These are phyloP conservation scores for Tetheella fluctuosa DNA, from an alignment of 2,888 invertebrate species.

Conservation along the genomic window DNA sequence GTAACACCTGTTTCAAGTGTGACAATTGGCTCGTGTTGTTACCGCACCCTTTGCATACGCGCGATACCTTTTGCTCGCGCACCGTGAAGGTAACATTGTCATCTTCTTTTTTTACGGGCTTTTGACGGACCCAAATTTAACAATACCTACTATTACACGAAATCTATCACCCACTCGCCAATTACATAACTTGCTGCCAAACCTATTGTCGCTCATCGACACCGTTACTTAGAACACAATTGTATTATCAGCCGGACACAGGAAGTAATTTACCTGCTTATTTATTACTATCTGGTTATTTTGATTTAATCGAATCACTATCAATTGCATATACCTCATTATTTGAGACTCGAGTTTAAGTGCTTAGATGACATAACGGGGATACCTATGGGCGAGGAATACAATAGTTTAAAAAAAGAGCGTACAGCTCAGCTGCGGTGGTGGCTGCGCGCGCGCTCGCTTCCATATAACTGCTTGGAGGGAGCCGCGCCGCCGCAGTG, in stretches of 20 bases:
- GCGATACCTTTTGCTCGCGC: not conserved
- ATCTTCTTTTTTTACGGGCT: constrained; percentile 30
- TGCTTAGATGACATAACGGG: constrained; percentile 55
- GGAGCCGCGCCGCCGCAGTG: constrained; percentile 67
- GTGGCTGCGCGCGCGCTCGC: constrained; percentile 44
- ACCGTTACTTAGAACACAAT: constrained; percentile 30
- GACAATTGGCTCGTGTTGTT: constrained; percentile 14
- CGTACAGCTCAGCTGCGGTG: constrained; percentile 28
- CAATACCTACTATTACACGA: constrained; percentile 16
- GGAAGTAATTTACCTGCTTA: constrained; percentile 51
- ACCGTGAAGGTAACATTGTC: not conserved
- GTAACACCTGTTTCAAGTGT: constrained; percentile 22
- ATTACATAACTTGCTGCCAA: constrained; percentile 42
- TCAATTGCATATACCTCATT: constrained; percentile 1
- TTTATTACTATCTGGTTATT: constrained; percentile 6
- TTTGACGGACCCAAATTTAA: constrained; percentile 4
- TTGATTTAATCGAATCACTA: constrained; percentile 17
- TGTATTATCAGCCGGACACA: constrained; percentile 24
- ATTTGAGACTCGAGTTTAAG: constrained; percentile 8
- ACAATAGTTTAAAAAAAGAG: constrained; percentile 43
- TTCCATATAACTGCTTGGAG: constrained; percentile 64
- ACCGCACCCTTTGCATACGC: constrained; percentile 11
- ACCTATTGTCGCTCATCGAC: constrained; percentile 36
- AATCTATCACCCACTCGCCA: constrained; percentile 35
- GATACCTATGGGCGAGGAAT: constrained; percentile 35